Conservation (phyloP, 2,888 invertebrate species). For the Tigriopus californicus region DNA sequence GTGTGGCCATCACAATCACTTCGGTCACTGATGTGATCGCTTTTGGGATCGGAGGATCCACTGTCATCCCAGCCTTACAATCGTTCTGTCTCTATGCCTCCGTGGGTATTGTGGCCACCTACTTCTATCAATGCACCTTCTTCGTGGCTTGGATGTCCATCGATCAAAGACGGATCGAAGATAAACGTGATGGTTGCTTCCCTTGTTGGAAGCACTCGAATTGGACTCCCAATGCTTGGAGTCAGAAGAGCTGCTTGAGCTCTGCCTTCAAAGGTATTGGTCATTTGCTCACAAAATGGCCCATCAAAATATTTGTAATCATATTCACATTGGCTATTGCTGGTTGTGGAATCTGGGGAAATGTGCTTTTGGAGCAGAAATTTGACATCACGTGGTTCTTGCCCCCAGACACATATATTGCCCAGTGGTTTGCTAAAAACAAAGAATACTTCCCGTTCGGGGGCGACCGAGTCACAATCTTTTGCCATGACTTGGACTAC, state of each 20-base stretch:
- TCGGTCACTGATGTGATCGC: slow-evolving; percentile 34
- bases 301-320: slow-evolving; percentile 27
- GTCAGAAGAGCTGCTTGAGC: neutral
- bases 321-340: slow-evolving; percentile 25
- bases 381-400: slow-evolving; percentile 30
- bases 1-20: slow-evolving; percentile 34
- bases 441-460: slow-evolving; percentile 23
- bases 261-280: slow-evolving; percentile 22
- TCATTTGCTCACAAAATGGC: slow-evolving; percentile 26
- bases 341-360: slow-evolving; percentile 25
- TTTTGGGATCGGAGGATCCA: slow-evolving; percentile 33
- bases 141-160: slow-evolving; percentile 32
- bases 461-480: slow-evolving; percentile 22
- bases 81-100: slow-evolving; percentile 34
- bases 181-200: slow-evolving; percentile 25
- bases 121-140: slow-evolving; percentile 26
- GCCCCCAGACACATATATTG: slow-evolving; percentile 27
- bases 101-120: slow-evolving; percentile 31
- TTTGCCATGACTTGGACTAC: slow-evolving; percentile 26
- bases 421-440: slow-evolving; percentile 22
- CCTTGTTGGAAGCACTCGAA: slow-evolving; percentile 22
- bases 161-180: slow-evolving; percentile 29
- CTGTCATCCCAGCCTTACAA: slow-evolving; percentile 33
- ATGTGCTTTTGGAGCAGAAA: slow-evolving; percentile 26
- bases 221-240: neutral